phyloP scores from a whole-genome alignment of 53 echinoderm and acorn worm genomes.

The Echinometra lucunter region DNA sequence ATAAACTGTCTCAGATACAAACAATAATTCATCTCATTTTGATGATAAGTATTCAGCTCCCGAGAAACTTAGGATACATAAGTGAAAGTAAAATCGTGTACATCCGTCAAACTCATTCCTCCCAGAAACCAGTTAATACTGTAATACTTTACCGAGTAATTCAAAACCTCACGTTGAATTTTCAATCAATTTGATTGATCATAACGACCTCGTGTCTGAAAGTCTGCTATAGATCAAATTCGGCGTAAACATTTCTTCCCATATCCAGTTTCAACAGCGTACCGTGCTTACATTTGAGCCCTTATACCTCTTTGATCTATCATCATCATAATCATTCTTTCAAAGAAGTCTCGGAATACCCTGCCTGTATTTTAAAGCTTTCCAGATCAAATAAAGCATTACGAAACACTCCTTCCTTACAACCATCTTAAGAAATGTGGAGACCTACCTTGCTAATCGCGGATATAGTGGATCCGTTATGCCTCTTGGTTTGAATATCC shows the following conservation, averaged over 20 bases:
- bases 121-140: not conserved
- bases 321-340: no score
- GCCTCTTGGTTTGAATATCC: slow-evolving; percentile 85
- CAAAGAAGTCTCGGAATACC: no score
- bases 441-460: slow-evolving; percentile 82
- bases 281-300: no score
- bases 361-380: no score
- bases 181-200: not conserved
- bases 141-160: not conserved
- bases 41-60: not conserved
- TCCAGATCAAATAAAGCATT: not conserved
- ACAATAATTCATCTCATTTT: not conserved
- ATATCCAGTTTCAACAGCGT: no score
- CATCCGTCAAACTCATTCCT: not conserved
- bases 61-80: not conserved
- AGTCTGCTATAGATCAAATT: not conserved
- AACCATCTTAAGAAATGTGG: not conserved
- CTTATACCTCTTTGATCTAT: no score
- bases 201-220: not conserved
- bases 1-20: not conserved
- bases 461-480: slow-evolving; percentile 85
- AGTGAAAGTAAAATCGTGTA: not conserved
- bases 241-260: no score
- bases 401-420: not conserved
- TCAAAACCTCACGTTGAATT: not conserved